Conservation (phyloP, 1,140 invertebrate genomes). For the Lithobius niger region DNA sequence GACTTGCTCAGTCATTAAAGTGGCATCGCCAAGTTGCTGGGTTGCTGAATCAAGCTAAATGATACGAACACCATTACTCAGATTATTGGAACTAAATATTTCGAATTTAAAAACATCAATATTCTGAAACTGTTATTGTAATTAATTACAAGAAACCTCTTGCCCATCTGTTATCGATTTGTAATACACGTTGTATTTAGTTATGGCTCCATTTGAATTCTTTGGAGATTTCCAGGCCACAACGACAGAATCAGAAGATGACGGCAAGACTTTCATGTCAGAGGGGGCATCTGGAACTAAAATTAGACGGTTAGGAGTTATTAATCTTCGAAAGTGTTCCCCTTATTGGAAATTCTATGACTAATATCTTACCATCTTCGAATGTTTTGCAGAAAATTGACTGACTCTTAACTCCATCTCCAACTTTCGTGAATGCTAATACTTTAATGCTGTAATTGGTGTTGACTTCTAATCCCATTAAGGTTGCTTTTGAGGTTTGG, state of each 20-base stretch:
- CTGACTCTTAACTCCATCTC: no score
- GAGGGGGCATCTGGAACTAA: constrained; percentile 83
- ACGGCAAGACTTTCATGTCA: constrained; percentile 81
- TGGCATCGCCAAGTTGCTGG: not conserved
- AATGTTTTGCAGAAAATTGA: no score
- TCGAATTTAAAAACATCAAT: not conserved
- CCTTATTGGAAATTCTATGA: no score
- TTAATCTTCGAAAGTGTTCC: no score
- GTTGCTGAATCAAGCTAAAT: not conserved
- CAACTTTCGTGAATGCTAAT: no score
- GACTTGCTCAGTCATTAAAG: not conserved
- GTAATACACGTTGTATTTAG: constrained; percentile 83
- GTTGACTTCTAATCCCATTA: no score
- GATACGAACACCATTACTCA: not conserved
- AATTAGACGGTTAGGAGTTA: no score
- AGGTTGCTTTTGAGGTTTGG: no score
- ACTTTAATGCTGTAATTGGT: no score
- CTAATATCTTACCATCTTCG: no score
- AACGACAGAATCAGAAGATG: constrained; percentile 77
- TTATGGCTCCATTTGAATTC: constrained; percentile 82
- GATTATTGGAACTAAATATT: not conserved
- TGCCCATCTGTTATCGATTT: constrained; percentile 22
- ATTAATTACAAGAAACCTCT: constrained; percentile 10
- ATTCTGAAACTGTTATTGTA: not conserved
- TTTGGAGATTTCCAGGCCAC: constrained; percentile 86